A percentile compares a stretch with the other conserved stretches of the same genome.
Evolutionary conservation across 2,113 vertebrate genomes (phyloP).

Genomic region (Jacana jacana): DNA sequence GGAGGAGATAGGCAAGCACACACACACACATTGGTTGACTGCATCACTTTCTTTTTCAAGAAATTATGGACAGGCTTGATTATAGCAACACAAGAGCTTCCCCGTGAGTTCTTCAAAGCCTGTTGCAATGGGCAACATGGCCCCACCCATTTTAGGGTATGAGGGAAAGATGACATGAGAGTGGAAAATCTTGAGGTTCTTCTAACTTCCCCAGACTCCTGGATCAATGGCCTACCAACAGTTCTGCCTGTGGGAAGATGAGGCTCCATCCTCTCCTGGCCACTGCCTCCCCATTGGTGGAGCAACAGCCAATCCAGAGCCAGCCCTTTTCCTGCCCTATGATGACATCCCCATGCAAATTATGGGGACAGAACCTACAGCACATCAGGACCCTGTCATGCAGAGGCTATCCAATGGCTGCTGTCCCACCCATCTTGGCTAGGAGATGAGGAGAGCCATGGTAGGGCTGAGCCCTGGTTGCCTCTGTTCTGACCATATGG

Average conservation of each 20-base stretch:
- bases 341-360: neutral
- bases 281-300: neutral
- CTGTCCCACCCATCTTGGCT: rapidly evolving
- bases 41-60: neutral
- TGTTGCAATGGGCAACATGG: rapidly evolving
- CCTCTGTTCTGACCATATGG: neutral
- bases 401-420: no score
- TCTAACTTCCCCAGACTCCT: rapidly evolving
- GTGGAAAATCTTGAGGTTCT: neutral
- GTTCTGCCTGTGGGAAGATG: rapidly evolving
- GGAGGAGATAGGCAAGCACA: neutral
- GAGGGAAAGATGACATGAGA: neutral
- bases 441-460: rapidly evolving
- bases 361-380: neutral
- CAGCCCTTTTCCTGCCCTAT: neutral
- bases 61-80: neutral
- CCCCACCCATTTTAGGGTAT: neutral
- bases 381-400: neutral
- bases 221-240: neutral
- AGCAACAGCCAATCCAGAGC: neutral
- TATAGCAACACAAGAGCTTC: neutral
- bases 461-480: neutral
- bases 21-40: neutral
- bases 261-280: neutral
- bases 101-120: neutral